Percentiles rank a stretch among this genome's conserved stretches.
Conservation (phyloP, 1,140 invertebrate genomes). For the Paralvinella palmiformis region DNA sequence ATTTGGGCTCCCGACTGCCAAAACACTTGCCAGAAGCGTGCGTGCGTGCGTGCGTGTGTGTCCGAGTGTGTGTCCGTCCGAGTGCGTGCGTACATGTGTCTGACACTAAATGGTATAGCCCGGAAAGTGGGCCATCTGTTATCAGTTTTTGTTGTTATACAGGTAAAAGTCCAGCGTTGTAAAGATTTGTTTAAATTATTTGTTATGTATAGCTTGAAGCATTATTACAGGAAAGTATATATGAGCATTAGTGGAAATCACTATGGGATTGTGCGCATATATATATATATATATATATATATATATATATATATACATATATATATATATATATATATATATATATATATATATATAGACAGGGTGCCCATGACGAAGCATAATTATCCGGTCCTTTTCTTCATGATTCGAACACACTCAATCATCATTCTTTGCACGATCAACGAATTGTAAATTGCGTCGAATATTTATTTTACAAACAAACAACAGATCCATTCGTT, state of each 20-base stretch:
- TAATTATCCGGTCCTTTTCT: no score
- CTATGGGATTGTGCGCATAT: neutral
- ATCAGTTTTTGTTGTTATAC: neutral
- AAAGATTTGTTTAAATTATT: neutral
- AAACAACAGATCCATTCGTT: no score
- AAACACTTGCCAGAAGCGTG: no score
- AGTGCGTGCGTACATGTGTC: no score
- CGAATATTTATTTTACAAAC: no score
- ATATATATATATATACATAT: neutral
- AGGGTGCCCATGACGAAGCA: no score
- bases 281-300: neutral
- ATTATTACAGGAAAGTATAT: neutral
- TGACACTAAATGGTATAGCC: neutral
- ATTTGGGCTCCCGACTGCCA: no score
- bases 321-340: neutral
- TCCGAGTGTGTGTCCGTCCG: no score
- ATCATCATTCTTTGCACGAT: no score
- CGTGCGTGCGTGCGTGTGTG: no score
- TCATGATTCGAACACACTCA: no score
- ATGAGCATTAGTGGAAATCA: neutral
- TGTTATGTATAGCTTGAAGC: neutral
- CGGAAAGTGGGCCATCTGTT: neutral
- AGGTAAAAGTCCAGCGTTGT: neutral
- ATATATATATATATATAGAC: neutral
- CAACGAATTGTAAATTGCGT: no score